Conservation (phyloP, 2,888 invertebrate genomes). For the Ditylenchus weischeri region DNA sequence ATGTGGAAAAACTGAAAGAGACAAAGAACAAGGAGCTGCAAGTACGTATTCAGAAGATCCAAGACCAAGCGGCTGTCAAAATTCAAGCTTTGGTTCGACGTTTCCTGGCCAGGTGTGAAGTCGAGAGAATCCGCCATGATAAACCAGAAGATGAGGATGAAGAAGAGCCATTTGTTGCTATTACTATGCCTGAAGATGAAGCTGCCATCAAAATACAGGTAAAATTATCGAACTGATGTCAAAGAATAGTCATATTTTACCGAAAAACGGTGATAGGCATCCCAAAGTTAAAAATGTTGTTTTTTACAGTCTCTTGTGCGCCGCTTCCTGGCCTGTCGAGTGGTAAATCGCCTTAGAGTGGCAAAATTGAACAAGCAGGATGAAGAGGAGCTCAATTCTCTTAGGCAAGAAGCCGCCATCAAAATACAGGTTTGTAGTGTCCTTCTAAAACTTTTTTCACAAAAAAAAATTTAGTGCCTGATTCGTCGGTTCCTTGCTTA, state of each 20-base stretch:
- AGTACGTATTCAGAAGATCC: background rate
- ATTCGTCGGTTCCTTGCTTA: background rate
- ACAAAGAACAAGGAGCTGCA: background rate
- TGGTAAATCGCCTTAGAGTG: too few species aligned
- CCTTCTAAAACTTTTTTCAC: background rate
- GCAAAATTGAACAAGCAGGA: too few species aligned
- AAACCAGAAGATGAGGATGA: background rate
- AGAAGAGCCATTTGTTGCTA: slow-evolving; percentile 3
- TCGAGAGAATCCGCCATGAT: slow-evolving; percentile 1
- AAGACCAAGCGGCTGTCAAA: slow-evolving; percentile 4
- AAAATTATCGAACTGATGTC: background rate
- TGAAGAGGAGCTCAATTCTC: too few species aligned
- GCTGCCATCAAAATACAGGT: slow-evolving; percentile 21
- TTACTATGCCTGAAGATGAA: background rate
- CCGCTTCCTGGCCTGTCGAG: background rate
- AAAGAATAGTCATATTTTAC: too few species aligned
- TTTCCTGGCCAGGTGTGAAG: background rate
- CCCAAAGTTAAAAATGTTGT: too few species aligned
- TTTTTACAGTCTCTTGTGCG: background rate
- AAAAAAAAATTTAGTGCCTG: background rate
- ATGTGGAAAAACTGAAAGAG: background rate
- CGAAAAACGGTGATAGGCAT: too few species aligned
- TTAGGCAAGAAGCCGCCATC: slow-evolving; percentile 11
- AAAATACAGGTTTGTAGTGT: slow-evolving; percentile 17
- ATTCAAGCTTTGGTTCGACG: slow-evolving; percentile 3